Percentiles rank a stretch among this genome's conserved stretches.
These are phyloP conservation scores for Cephalopachus bancanus DNA, from an alignment of 2,797 vertebrate species.

Conservation along the genomic window DNA sequence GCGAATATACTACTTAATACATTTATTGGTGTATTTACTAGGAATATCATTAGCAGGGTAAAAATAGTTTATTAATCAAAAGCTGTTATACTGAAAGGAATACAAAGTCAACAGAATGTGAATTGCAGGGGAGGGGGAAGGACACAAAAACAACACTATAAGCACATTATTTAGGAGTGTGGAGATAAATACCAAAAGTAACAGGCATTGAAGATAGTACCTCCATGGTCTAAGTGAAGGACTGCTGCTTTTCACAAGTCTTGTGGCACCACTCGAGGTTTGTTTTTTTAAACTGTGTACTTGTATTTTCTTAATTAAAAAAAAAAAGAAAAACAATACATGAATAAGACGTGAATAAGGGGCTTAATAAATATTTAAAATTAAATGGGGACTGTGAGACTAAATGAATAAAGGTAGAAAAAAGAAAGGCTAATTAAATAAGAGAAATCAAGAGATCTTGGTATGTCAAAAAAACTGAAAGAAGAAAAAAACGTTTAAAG, in stretches of 20 bases:
- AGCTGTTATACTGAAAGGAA: not conserved
- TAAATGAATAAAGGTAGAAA: not conserved
- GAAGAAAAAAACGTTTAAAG: not conserved
- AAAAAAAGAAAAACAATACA: not conserved
- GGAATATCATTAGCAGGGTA: not conserved
- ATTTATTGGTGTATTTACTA: not conserved
- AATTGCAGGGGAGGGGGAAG: not conserved
- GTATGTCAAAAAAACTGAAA: not conserved
- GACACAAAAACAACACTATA: slow-evolving; percentile 24
- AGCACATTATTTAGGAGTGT: not conserved
- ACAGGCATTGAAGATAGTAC: not conserved
- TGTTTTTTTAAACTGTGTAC: not conserved
- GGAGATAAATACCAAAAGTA: not conserved
- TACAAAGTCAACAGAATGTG: not conserved
- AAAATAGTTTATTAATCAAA: slow-evolving; percentile 40
- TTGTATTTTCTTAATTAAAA: slow-evolving; percentile 12
- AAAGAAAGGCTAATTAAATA: not conserved
- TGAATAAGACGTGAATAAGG: not conserved
- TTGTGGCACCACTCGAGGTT: not conserved
- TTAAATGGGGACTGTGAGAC: not conserved
- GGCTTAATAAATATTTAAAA: slow-evolving; percentile 1
- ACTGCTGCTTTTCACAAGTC: not conserved
- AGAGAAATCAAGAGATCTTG: not conserved
- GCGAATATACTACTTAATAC: not conserved
- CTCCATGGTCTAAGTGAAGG: not conserved